A percentile compares a stretch with the other conserved stretches of the same genome.
Conservation (phyloP, 2,888 invertebrate species). For the Operophtera brumata region DNA sequence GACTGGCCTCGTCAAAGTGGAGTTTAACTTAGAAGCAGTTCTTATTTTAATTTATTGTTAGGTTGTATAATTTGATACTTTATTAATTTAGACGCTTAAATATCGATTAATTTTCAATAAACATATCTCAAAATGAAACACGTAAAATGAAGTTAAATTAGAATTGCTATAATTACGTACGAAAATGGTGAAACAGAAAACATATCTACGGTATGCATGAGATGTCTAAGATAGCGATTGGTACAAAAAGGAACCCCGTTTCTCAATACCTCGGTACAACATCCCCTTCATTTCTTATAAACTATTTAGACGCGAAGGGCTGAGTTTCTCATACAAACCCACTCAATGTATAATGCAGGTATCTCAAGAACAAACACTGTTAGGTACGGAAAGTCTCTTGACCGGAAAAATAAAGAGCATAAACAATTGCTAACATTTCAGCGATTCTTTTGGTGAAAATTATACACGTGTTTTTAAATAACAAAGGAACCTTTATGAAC, state of each 20-base stretch:
- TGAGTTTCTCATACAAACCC: slow-evolving; percentile 17
- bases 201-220: neutral
- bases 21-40: neutral
- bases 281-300: slow-evolving; percentile 25
- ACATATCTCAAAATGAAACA: too few relatives aligned
- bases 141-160: too few relatives aligned
- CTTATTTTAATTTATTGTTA: slow-evolving; percentile 5
- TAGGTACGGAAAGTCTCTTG: neutral
- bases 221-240: slow-evolving; percentile 2
- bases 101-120: too few relatives aligned
- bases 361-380: slow-evolving; percentile 5
- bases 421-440: slow-evolving; percentile 9
- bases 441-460: slow-evolving; percentile 16
- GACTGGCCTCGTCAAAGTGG: slow-evolving; percentile 18
- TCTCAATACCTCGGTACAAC: slow-evolving; percentile 17
- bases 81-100: too few relatives aligned
- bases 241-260: slow-evolving; percentile 14
- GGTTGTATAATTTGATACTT: neutral
- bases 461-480: slow-evolving; percentile 7
- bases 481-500: slow-evolving; percentile 19
- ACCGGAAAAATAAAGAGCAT: slow-evolving; percentile 18
- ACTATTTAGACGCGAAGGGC: slow-evolving; percentile 20
- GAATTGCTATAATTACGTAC: too few relatives aligned
- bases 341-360: slow-evolving; percentile 23
- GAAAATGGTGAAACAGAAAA: neutral